Percentiles rank a stretch among this genome's conserved stretches.
These are phyloP conservation scores for Sinonovacula constricta DNA, from an alignment of 1,140 invertebrate genomes.

Conservation along the genomic window DNA sequence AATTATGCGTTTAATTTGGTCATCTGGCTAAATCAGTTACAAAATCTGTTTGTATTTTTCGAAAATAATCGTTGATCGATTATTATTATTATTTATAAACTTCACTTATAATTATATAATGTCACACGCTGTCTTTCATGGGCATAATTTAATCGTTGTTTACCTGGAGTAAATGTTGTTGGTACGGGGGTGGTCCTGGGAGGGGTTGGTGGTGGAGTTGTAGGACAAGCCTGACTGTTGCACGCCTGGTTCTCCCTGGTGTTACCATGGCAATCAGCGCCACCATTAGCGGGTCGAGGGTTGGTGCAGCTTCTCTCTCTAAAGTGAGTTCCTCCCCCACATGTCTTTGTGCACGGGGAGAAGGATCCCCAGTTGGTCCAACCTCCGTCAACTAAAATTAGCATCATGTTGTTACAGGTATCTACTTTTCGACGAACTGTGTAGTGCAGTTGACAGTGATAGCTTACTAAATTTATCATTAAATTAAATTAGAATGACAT, in stretches of 20 bases:
- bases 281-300: slow-evolving; percentile 68
- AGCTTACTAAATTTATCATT: too few species aligned
- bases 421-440: too few species aligned
- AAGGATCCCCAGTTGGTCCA: slow-evolving; percentile 84
- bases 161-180: slow-evolving; percentile 50
- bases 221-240: slow-evolving; percentile 83
- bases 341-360: slow-evolving; percentile 92
- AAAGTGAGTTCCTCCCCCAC: slow-evolving; percentile 90
- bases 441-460: too few species aligned
- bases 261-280: slow-evolving; percentile 78
- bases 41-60: too few species aligned
- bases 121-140: too few species aligned
- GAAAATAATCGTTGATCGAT: too few species aligned
- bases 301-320: slow-evolving; percentile 79
- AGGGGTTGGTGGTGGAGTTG: slow-evolving; percentile 56
- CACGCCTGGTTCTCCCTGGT: slow-evolving; percentile 84
- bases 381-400: slow-evolving; percentile 65
- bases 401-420: too few species aligned
- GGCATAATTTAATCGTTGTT: background rate
- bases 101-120: too few species aligned
- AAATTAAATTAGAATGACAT: too few species aligned
- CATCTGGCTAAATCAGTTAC: too few species aligned
- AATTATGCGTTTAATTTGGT: too few species aligned
- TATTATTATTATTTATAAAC: too few species aligned
- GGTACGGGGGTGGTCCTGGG: slow-evolving; percentile 45